These are phyloP conservation scores for Drosophila busckii DNA, from an alignment of 1,140 invertebrate genomes.

Conservation along the genomic window DNA sequence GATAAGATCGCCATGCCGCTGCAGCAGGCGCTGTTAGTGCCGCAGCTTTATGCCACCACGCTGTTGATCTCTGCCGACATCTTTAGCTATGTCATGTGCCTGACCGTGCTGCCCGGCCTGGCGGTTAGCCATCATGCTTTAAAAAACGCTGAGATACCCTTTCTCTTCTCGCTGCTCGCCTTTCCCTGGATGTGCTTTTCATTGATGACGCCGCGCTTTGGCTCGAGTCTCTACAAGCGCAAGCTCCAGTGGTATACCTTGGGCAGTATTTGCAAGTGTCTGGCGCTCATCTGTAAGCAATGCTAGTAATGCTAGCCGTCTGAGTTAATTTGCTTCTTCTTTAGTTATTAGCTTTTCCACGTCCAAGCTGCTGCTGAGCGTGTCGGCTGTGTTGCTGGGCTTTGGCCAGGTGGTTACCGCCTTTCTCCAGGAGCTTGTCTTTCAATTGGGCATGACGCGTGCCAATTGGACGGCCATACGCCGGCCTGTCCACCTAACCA, in stretches of 20 bases:
- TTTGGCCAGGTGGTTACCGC: constrained; percentile 75
- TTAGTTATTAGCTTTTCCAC: constrained; percentile 76
- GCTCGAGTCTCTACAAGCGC: constrained; percentile 61
- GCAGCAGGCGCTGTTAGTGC: constrained; percentile 64
- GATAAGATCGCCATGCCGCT: constrained; percentile 70
- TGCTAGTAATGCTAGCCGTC: background rate
- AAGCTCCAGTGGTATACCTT: constrained; percentile 72
- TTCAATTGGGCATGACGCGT: constrained; percentile 71
- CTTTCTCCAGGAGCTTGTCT: constrained; percentile 72
- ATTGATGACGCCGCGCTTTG: constrained; percentile 75
- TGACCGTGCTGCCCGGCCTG: constrained; percentile 67
- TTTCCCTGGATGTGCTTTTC: constrained; percentile 78
- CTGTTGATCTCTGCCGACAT: constrained; percentile 71
- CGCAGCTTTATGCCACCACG: constrained; percentile 69
- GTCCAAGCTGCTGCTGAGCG: constrained; percentile 70
- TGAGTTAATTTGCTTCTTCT: background rate
- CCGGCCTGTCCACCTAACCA: constrained; percentile 67
- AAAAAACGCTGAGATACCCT: constrained; percentile 76
- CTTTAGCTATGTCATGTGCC: constrained; percentile 76
- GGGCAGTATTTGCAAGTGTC: constrained; percentile 66
- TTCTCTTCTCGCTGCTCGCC: constrained; percentile 73
- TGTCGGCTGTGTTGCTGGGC: constrained; percentile 68
- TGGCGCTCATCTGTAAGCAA: constrained; percentile 71
- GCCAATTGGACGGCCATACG: constrained; percentile 72
- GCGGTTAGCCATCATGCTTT: constrained; percentile 69